These are phyloP conservation scores for Pangasius krempfi DNA, from an alignment of 2,797 vertebrate genomes.

Conservation along the genomic window DNA sequence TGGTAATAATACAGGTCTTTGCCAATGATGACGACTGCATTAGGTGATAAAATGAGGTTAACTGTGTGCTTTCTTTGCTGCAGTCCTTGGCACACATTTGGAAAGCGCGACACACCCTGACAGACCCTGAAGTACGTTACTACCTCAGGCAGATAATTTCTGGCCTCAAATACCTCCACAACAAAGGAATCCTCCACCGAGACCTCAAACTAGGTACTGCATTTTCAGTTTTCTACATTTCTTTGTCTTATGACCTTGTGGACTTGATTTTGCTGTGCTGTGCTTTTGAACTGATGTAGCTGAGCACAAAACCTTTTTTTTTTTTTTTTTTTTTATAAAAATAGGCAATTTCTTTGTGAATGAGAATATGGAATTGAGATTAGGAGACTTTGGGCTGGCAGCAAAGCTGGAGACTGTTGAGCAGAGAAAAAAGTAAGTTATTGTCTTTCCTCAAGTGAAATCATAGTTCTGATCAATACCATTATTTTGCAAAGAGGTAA, in stretches of 20 bases:
- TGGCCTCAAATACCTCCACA: conserved; percentile 95
- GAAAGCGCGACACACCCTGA: conserved; percentile 94
- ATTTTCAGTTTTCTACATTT: neutral
- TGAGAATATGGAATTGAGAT: conserved; percentile 96
- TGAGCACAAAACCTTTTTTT: neutral
- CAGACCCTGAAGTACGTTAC: conserved; percentile 96
- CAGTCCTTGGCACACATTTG: conserved; percentile 98
- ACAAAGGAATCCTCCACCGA: conserved; percentile 90
- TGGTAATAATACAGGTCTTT: neutral
- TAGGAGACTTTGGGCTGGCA: conserved; percentile 96
- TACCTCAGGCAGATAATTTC: conserved; percentile 97
- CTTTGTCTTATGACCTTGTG: neutral
- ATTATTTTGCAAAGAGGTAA: neutral
- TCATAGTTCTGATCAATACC: conserved; percentile 1
- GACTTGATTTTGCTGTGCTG: neutral
- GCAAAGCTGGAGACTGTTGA: conserved; percentile 87
- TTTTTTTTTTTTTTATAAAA: conserved; percentile 33
- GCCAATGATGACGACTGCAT: neutral
- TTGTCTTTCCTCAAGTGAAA: neutral
- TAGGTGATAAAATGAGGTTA: neutral
- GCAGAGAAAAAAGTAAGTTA: conserved; percentile 90
- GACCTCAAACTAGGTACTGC: conserved; percentile 93
- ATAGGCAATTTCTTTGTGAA: conserved; percentile 99
- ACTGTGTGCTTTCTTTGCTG: conserved; percentile 46
- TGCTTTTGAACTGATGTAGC: neutral